Evolutionary conservation across 2,113 vertebrate species (phyloP), one percentile per base, ranked within the genome.

Genomic region (Camelus bactrianus): DNA sequence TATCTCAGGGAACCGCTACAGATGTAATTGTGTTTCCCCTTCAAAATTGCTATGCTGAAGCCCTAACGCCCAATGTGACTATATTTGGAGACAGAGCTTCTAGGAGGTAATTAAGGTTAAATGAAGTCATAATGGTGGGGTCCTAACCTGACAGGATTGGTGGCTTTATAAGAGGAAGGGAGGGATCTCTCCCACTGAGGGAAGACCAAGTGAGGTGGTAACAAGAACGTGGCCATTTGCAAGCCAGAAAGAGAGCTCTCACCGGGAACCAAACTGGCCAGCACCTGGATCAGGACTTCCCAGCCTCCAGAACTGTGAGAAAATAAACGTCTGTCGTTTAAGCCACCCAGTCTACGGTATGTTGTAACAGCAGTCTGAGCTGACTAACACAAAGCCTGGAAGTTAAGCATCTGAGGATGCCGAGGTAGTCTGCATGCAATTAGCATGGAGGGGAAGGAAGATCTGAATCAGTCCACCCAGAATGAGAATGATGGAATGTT

Each of bases 361-460:
- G 89, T 79, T 46, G 35, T 73, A 77, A 91, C 9, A 48, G 86
- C 28, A 67, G 88, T 48, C 20, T 7, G 35, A 79, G n/a, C 8
- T 69, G 65, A 90, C 48, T 52, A 93, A 76, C 5, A 87, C 26
- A 80, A 62, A 80, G 42, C 79, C 81, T 89, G 50, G 3, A 64
- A 50, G 50, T 62, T 80, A 75, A 88, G 60, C 65, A 83, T 54
- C n/a, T 90, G 28, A 56, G 35, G 67, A 6, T 70, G 60, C 72
- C 67, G 30, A 80, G 38, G 88, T 35, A 80, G 65, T 42, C 56
- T 93, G 26, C 73, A 72, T 89, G 50, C 24, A 80, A 87, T 30
- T 58, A 83, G 75, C 24, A 86, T 12, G 84, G 52, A 65, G 20
- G 81, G 73, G 67, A 62, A 93, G 72, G 82, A 95, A 85, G 65